Evolutionary conservation across 2,888 invertebrate species (phyloP).

Genomic region (Eueremaeus valkanovi): DNA sequence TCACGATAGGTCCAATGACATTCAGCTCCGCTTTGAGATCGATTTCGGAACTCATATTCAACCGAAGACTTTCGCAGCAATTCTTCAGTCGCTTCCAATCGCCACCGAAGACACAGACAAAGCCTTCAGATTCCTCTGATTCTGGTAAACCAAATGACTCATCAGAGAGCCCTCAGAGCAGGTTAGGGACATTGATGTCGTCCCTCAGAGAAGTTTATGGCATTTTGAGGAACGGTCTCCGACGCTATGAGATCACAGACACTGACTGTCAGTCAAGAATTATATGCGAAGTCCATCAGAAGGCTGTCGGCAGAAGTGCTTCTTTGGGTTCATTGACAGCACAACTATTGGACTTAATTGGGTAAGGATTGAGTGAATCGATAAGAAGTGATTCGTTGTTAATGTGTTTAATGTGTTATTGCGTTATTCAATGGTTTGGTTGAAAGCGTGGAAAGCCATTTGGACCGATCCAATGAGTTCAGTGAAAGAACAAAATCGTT

Average conservation of each 20-base stretch:
- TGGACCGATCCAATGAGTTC: conserved; percentile 34
- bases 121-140: neutral
- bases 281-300: conserved; percentile 45
- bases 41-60: conserved; percentile 13
- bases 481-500: conserved; percentile 38
- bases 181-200: conserved; percentile 18
- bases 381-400: neutral
- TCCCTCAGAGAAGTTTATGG: conserved; percentile 39
- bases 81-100: neutral
- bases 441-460: conserved; percentile 36
- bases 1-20: neutral
- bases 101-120: neutral
- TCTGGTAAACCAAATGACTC: conserved; percentile 8
- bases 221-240: conserved; percentile 38
- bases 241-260: conserved; percentile 45
- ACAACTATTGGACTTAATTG: conserved; percentile 34
- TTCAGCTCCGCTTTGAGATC: conserved; percentile 26
- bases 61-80: conserved; percentile 6
- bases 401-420: neutral
- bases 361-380: neutral
- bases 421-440: conserved; percentile 1
- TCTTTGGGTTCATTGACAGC: conserved; percentile 36
- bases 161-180: conserved; percentile 24
- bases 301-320: conserved; percentile 36
- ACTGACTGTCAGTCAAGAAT: conserved; percentile 45